Evolutionary conservation across 2,888 invertebrate genomes (phyloP).

Genomic region (Dusona sp.): DNA sequence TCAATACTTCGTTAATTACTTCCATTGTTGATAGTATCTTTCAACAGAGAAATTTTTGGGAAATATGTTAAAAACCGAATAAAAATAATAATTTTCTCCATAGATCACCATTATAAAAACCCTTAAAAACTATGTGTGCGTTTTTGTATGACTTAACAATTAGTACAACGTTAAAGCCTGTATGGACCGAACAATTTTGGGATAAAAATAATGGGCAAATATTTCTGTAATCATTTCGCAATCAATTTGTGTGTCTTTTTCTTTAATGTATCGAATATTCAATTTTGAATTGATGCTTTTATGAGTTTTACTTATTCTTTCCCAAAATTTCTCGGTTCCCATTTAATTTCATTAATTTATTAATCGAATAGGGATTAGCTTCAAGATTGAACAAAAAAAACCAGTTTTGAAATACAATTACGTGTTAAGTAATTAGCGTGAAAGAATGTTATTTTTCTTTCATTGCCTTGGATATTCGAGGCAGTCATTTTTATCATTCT

Average conservation of each 20-base stretch:
- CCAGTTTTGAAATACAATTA: constrained; percentile 32
- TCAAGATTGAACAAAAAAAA: constrained; percentile 57
- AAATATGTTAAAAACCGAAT: background rate
- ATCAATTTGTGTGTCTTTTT: constrained; percentile 30
- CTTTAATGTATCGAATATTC: background rate
- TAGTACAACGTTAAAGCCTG: constrained; percentile 71
- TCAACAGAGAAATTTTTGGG: background rate
- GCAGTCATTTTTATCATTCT: constrained; percentile 43
- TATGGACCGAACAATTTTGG: constrained; percentile 66
- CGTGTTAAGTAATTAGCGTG: constrained; percentile 40
- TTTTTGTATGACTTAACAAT: constrained; percentile 81
- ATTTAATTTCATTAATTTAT: constrained; percentile 46
- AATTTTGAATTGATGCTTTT: background rate
- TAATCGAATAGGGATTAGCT: constrained; percentile 57
- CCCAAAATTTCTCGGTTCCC: constrained; percentile 64
- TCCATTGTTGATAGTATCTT: background rate
- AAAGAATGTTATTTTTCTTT: constrained; percentile 23
- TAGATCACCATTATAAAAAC: constrained; percentile 81
- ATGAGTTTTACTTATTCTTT: constrained; percentile 27
- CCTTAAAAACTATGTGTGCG: constrained; percentile 80
- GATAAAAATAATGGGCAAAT: constrained; percentile 52
- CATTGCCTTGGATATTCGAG: constrained; percentile 39
- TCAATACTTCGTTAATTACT: constrained; percentile 20
- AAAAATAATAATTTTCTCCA: constrained; percentile 59
- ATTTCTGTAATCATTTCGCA: constrained; percentile 63